Base-by-base conservation (phyloP, 1,140 invertebrate species). In the Drosophila bifasciata region DNA sequence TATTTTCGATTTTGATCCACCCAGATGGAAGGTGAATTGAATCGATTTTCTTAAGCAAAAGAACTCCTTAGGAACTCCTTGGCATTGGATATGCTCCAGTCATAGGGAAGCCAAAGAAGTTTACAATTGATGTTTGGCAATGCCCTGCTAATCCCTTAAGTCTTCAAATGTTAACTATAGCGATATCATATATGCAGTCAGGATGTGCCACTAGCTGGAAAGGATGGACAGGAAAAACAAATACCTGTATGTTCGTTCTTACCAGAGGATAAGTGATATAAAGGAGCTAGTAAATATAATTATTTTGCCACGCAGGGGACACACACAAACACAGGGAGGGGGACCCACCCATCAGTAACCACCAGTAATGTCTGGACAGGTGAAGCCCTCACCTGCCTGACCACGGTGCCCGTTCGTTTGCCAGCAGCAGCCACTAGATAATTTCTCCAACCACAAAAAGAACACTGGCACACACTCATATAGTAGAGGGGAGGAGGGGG, bases 201-300 rank as follows among this genome's bases (percentile, higher is more conserved):
- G n/a, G n/a, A n/a, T n/a, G n/a, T n/a, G n/a, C n/a, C n/a, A n/a
- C n/a, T n/a, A n/a, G n/a, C n/a, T n/a, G n/a, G n/a, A n/a, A n/a
- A n/a, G n/a, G n/a, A n/a, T n/a, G n/a, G n/a, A n/a, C n/a, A n/a
- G n/a, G n/a, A n/a, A n/a, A n/a, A 41, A 15, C 15, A 41, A 43
- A 55, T 23, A 21, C 52, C 15, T 17, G 41, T 41, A 21, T 3
- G 19, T 21, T 2, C 19, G 19, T 21, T 2, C 19, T 2, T 21
- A 21, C 84, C 77, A 77, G 59, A 72, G 70, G 68, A 74, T 85
- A 85, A 77, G 81, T 71, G 67, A 70, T 68, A 67, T 43, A 86
- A 76, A 74, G 55, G 64, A 80, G 81, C 61, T 58, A 80, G 76
- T 79, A 80, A 86, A 84, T 84, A 70, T 72, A 72, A 73, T 80